These are phyloP conservation scores for Alosa alosa DNA, from an alignment of 2,113 vertebrate species.

Conservation along the genomic window DNA sequence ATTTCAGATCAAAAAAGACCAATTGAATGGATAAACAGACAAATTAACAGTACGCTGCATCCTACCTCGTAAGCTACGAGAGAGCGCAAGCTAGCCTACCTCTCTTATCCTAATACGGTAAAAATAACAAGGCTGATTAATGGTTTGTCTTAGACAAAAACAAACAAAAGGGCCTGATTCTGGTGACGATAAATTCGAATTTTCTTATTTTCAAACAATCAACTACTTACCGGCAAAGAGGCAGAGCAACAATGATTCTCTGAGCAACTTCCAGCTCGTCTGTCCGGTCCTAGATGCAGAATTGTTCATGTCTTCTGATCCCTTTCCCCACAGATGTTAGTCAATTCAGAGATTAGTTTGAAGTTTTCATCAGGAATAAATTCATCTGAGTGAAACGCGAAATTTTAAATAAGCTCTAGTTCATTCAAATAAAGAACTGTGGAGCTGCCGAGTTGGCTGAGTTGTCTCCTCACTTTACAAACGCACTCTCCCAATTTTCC, in stretches of 20 bases:
- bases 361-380: not conserved
- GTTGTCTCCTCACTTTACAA: not conserved
- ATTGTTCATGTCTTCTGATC: slow-evolving; percentile 23
- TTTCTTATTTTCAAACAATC: not conserved
- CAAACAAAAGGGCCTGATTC: not conserved
- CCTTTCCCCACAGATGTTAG: not conserved
- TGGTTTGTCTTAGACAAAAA: not conserved
- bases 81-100: not conserved
- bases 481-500: slow-evolving; percentile 29
- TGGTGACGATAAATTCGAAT: not conserved
- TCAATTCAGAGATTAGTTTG: not conserved
- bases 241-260: slow-evolving; percentile 64
- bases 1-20: too few species aligned
- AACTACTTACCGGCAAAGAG: slow-evolving; percentile 64
- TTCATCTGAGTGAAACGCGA: not conserved
- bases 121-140: not conserved
- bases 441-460: not conserved
- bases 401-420: not conserved
- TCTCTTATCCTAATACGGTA: not conserved
- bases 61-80: too few species aligned
- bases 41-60: too few species aligned
- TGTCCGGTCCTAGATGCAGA: slow-evolving; percentile 20
- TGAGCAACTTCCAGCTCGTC: slow-evolving; percentile 55
- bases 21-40: too few species aligned
- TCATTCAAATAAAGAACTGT: not conserved